These are phyloP conservation scores for Andrena bucephala DNA, from an alignment of 2,888 invertebrate genomes.

Conservation along the genomic window DNA sequence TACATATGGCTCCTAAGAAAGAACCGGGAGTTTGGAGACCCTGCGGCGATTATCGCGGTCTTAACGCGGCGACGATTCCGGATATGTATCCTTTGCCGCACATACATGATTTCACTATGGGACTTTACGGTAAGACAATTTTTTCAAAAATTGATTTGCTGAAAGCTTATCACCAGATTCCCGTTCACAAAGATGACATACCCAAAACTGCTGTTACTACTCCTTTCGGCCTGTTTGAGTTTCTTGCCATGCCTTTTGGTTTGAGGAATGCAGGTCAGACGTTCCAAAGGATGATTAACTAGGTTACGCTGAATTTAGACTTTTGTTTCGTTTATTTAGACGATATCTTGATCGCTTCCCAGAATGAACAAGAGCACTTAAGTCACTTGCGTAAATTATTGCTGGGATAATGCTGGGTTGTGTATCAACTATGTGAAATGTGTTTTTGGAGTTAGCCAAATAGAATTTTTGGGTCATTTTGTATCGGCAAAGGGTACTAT, in stretches of 20 bases:
- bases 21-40: background rate
- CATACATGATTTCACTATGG: background rate
- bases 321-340: too few relatives aligned
- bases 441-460: too few relatives aligned
- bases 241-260: slow-evolving; percentile 1
- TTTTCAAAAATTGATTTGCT: background rate
- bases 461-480: too few relatives aligned
- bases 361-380: too few relatives aligned
- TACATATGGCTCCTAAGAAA: too few relatives aligned
- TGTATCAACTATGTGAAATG: too few relatives aligned
- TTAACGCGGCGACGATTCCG: background rate
- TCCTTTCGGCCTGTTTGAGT: slow-evolving; percentile 1
- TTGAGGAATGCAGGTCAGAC: slow-evolving; percentile 2
- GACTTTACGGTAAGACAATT: background rate
- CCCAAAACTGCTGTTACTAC: slow-evolving; percentile 1
- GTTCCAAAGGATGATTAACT: too few relatives aligned
- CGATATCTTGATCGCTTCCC: too few relatives aligned
- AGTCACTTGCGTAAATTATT: too few relatives aligned
- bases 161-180: background rate
- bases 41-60: background rate
- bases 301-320: too few relatives aligned
- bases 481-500: too few relatives aligned
- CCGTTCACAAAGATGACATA: background rate
- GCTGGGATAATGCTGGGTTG: too few relatives aligned
- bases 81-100: slow-evolving; percentile 3